phyloP scores from a whole-genome alignment of 2,888 invertebrate species.

The Bimastos eiseni region DNA sequence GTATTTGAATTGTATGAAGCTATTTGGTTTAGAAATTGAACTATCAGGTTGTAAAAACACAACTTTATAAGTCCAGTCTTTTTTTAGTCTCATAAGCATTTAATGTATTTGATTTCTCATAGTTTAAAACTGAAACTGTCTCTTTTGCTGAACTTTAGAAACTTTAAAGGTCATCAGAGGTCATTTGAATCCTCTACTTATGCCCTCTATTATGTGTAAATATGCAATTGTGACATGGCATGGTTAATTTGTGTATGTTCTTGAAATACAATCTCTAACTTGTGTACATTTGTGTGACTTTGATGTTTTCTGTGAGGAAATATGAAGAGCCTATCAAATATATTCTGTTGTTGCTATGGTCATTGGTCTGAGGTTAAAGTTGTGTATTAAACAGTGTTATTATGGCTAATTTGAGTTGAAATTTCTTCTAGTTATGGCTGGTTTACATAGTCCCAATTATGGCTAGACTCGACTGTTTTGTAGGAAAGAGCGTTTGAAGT shows the following conservation, averaged over 20 bases:
- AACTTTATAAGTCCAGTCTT: constrained; percentile 8
- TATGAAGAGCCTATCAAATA: constrained; percentile 13
- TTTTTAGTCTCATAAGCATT: neutral
- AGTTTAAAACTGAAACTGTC: neutral
- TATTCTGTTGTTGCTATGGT: neutral
- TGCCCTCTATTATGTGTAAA: neutral
- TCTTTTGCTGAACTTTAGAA: neutral
- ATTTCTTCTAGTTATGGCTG: neutral
- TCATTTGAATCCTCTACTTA: neutral
- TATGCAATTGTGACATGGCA: neutral
- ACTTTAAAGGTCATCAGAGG: neutral
- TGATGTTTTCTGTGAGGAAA: constrained; percentile 4
- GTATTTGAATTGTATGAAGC: neutral
- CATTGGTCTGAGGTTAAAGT: neutral
- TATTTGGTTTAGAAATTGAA: neutral
- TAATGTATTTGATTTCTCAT: neutral
- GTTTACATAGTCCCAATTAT: neutral
- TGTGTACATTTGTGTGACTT: constrained; percentile 13
- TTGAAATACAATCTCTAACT: neutral
- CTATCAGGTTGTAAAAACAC: neutral
- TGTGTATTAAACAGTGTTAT: neutral
- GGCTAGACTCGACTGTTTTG: neutral
- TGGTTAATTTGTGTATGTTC: neutral
- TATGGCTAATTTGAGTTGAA: neutral
- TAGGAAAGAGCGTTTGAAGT: neutral